Conservation (phyloP, 2,797 vertebrate genomes). For the Melanotaenia boesemani region DNA sequence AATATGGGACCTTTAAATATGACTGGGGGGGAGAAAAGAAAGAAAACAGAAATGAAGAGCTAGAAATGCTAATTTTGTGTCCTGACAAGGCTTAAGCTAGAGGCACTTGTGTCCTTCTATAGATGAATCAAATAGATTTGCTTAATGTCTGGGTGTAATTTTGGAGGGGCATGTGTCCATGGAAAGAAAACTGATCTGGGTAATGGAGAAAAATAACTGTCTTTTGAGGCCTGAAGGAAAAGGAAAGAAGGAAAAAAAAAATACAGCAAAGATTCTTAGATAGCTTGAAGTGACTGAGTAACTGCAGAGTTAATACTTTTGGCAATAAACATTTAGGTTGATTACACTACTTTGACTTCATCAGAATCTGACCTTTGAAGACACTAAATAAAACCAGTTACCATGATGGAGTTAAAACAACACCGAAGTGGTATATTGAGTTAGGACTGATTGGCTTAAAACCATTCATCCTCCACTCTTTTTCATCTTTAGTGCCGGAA, state of each 20-base stretch:
- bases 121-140: constrained; percentile 47
- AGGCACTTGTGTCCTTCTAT: constrained; percentile 28
- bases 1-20: too few species aligned
- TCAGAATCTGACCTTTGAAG: constrained; percentile 81
- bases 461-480: constrained; percentile 65
- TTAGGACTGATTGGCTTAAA: constrained; percentile 82
- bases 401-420: constrained; percentile 81
- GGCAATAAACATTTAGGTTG: constrained; percentile 75
- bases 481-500: constrained; percentile 82
- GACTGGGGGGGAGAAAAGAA: not conserved
- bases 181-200: constrained; percentile 38
- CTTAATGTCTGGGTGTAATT: constrained; percentile 48
- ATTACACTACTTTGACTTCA: constrained; percentile 81
- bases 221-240: constrained; percentile 34
- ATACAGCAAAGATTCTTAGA: constrained; percentile 41
- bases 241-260: constrained; percentile 41
- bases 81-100: constrained; percentile 38
- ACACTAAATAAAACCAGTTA: constrained; percentile 79
- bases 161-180: constrained; percentile 37
- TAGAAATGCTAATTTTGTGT: constrained; percentile 39
- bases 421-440: constrained; percentile 80
- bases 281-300: constrained; percentile 64
- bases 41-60: constrained; percentile 14
- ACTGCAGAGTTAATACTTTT: constrained; percentile 75
- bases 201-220: constrained; percentile 65